Base-by-base conservation (phyloP, 2,797 vertebrate genomes). In the Philypnodon macrostomus region DNA sequence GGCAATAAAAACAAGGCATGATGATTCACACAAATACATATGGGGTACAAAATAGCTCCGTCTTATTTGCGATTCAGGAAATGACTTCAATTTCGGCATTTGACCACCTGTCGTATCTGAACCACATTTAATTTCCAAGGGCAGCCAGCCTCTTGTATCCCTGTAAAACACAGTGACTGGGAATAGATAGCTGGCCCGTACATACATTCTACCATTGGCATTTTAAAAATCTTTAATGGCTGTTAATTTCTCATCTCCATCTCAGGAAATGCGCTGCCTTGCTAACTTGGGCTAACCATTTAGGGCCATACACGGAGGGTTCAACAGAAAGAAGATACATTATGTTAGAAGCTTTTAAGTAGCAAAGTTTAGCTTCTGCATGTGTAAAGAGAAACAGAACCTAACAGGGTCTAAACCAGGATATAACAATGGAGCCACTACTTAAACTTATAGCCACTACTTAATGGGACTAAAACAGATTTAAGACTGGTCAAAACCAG, bases 201-300 rank as follows among this genome's bases (percentile, higher is more conserved):
- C 71, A 58, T 68, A 75, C 74, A 80, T 82, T 79, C 80, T 51
- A 69, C 81, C 77, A 65, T 70, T 84, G 81, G 79, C 81, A 73
- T 84, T 86, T 81, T 75, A 78, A 80, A n/a, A 88, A 88, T 88
- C 81, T 87, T 88, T 87, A 83, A 87, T 87, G 75, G 62, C 59
- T 67, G 72, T 75, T 75, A 79, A 83, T 84, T 80, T 76, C 79
- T 80, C 55, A 84, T 82, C 65, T 70, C 67, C 41, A 67, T 77
- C 75, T 76, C 7, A 48, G 48, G 57, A 77, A 73, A 51, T 47
- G 31, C 75, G 63, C 40, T 31, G 47, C 27, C 35, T 29, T 44
- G 53, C 69, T 69, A n/a, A n/a, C n/a, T n/a, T n/a, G n/a, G n/a
- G n/a, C n/a, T n/a, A n/a, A n/a, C n/a, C n/a, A n/a, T n/a, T n/a